Evolutionary conservation across 1,140 invertebrate species (phyloP).

Genomic region (Conus ventricosus): DNA sequence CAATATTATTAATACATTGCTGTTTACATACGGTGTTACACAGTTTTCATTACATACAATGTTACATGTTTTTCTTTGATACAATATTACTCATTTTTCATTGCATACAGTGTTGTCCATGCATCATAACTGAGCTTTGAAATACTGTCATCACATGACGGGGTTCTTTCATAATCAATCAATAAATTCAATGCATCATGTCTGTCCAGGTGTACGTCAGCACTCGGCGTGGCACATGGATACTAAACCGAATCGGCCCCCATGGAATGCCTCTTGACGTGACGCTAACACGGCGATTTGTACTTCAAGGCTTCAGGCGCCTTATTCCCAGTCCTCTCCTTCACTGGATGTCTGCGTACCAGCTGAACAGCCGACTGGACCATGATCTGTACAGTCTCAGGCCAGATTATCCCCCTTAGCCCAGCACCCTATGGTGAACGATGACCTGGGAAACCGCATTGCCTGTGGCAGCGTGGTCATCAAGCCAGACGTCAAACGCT

Average conservation of each 20-base stretch:
- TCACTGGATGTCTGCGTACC: background rate
- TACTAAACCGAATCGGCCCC: background rate
- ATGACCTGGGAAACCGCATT: slow-evolving; percentile 76
- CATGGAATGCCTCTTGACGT: background rate
- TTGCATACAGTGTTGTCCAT: no score
- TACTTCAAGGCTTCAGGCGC: background rate
- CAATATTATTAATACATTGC: no score
- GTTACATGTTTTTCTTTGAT: no score
- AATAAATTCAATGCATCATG: no score
- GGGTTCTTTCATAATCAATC: no score
- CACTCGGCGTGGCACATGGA: slow-evolving; percentile 3
- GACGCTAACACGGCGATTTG: background rate
- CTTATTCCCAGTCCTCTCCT: background rate
- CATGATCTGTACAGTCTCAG: slow-evolving; percentile 74
- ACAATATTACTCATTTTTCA: no score
- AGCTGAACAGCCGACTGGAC: slow-evolving; percentile 68
- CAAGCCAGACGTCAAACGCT: slow-evolving; percentile 69
- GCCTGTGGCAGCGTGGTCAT: slow-evolving; percentile 73
- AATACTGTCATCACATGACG: no score
- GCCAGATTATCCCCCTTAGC: slow-evolving; percentile 74
- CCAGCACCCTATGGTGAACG: slow-evolving; percentile 77
- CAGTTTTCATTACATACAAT: no score
- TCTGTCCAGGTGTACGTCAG: slow-evolving; percentile 4
- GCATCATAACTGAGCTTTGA: no score
- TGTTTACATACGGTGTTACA: no score